Evolutionary conservation across 2,797 vertebrate species (phyloP), one percentile per base, ranked within the genome.

Genomic region (Rhadinocentrus ornatus): DNA sequence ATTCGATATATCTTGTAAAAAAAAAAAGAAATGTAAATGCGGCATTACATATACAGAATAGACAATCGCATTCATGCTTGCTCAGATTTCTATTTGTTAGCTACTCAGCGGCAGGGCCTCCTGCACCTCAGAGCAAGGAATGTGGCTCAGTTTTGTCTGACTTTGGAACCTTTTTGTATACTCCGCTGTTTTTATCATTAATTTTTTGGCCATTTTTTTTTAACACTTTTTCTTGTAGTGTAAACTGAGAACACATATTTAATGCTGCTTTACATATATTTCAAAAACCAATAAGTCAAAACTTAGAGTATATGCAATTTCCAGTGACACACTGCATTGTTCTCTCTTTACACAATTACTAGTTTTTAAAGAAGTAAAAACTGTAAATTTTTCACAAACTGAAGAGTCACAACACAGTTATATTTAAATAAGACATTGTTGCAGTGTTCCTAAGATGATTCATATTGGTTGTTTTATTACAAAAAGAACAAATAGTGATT

Each of bases 391-490:
- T 37, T 37, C 11, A 37, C 35, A 12, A 12, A 37, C 10, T 58
- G 34, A 32, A 71, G 74, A 82, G 66, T 66, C 41, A 53, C 35
- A 27, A 57, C 37, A 16, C 13, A 41, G 54, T 54, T 34, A 58
- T 35, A 54, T 50, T 58, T 4, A 6, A 71, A 66, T 13, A 65
- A 62, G 11, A 62, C 32, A 44, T 65, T 4, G 29, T 13, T 44
- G 50, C 37, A 64, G 61, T 52, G 39, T 34, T 26, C 27, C 29
- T 46, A 58, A 71, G 79, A 81, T 4, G 1, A 52, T 66, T 66
- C 58, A 59, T 27, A 61, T 79, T 72, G 78, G 71, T 80, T 82
- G 78, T 84, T 71, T 50, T 73, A 6, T 3, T 60, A 82, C 54
- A 67, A 31, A 69, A 69, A 72, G 66, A 76, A 84, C 77, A 18